Base-by-base conservation (phyloP, 1,140 invertebrate genomes). In the Dysdera silvatica region DNA sequence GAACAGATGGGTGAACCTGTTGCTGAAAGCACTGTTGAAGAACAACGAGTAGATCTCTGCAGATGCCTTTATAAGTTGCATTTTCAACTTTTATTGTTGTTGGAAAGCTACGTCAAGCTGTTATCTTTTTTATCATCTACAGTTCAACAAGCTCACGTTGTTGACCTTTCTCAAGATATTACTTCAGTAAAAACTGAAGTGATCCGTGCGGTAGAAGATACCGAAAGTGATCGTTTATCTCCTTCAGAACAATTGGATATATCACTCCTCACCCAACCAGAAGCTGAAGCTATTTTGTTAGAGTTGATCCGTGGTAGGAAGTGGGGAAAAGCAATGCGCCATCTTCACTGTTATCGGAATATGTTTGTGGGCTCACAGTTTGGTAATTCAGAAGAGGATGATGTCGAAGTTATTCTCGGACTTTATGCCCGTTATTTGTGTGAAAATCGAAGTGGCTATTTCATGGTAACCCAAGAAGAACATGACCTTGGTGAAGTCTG, bases 21-120 rank as follows among this genome's bases (percentile, higher is more conserved):
- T 16, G 68, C 70, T 1, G 83, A 83, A 67, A 57, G 75, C 32
- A 76, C 71, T 24, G 65, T 81, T 20, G 82, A 85, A 59, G 83
- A 87, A 67, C 82, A 74, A 40, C 75, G 79, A 70, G 51, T 81
- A 10, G 88, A 92, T 64, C 74, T 95, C 28, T 91, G 89, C 18
- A 83, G 87, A 68, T 83, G 86, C 48, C 78, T 96, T 10, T 95
- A 96, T 75, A 94, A 94, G 73, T 80, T 98, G 4, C 89, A 95
- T 73, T 95, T 98, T 71, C 95, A 98, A 74, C 78, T 97, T 14
- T 77, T 96, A 10, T 75, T 96, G 24, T 78, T 98, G 3, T 83
- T 95, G 48, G 93, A 98, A 77, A 88, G 89, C 18, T 91, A 90
- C 68, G 87, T 89, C 71, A 96, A 96, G 78, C 87, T 97, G 81